Evolutionary conservation across 2,888 invertebrate genomes (phyloP).

Genomic region (Polyommatus iphigenia): DNA sequence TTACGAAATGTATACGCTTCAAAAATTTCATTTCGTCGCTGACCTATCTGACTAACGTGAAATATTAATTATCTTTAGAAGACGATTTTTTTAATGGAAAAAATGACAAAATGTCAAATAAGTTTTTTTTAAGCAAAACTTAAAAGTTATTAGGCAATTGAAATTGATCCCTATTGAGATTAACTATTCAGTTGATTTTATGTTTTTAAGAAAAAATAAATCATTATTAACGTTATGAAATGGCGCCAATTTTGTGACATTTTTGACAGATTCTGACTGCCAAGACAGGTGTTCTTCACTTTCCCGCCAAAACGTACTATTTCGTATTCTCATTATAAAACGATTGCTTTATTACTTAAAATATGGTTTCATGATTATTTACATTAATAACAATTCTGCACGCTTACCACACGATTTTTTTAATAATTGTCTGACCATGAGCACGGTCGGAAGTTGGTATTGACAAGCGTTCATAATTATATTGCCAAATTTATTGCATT

Average conservation of each 20-base stretch:
- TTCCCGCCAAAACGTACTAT: background rate
- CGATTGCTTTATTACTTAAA: background rate
- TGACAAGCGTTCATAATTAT: background rate
- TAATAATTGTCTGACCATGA: background rate
- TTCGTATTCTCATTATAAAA: background rate
- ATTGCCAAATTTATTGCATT: slow-evolving; percentile 11
- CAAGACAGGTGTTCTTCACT: background rate
- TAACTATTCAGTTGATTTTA: no score
- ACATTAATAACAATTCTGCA: background rate
- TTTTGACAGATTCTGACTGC: background rate
- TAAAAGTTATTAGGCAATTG: background rate
- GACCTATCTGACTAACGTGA: background rate
- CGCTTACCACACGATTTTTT: slow-evolving; percentile 3
- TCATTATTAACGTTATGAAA: no score
- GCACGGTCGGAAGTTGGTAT: slow-evolving; percentile 5
- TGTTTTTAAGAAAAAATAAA: no score
- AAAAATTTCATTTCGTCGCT: background rate
- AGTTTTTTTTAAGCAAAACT: background rate
- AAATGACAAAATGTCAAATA: background rate
- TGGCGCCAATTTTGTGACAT: background rate
- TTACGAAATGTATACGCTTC: background rate
- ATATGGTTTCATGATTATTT: background rate
- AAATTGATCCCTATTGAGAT: no score
- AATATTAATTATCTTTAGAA: no score
- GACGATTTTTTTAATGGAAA: background rate